These are phyloP conservation scores for Amphipoea lucens DNA, from an alignment of 2,888 invertebrate species.

Conservation along the genomic window DNA sequence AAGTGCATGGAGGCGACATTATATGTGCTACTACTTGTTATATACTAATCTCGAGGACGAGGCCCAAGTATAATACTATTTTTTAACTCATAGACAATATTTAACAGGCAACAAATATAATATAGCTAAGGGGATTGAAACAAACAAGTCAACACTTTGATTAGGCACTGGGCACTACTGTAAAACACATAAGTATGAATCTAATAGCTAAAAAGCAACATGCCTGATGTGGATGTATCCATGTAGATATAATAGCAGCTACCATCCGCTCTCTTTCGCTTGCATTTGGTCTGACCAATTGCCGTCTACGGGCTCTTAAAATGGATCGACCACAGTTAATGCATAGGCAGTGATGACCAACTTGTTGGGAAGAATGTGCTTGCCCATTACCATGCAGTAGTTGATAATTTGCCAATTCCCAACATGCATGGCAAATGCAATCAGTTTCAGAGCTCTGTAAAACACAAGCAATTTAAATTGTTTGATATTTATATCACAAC, in stretches of 20 bases:
- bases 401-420: constrained; percentile 2
- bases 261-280: not conserved
- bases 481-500: constrained; percentile 1
- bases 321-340: constrained; percentile 1
- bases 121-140: no score
- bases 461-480: constrained; percentile 4
- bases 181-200: not conserved
- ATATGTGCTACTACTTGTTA: no score
- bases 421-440: not conserved
- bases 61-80: no score
- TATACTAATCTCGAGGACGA: no score
- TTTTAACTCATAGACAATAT: not conserved
- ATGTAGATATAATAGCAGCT: not conserved
- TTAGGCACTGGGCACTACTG: not conserved
- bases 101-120: not conserved
- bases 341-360: not conserved
- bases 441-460: not conserved
- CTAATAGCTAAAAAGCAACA: not conserved
- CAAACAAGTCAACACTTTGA: no score
- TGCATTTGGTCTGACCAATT: not conserved
- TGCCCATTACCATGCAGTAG: not conserved
- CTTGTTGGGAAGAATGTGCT: constrained; percentile 1
- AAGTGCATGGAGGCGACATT: no score
- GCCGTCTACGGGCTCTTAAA: not conserved
- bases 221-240: not conserved